These are phyloP conservation scores for Aphaenogaster floridana DNA, from an alignment of 1,140 invertebrate species.

Conservation along the genomic window DNA sequence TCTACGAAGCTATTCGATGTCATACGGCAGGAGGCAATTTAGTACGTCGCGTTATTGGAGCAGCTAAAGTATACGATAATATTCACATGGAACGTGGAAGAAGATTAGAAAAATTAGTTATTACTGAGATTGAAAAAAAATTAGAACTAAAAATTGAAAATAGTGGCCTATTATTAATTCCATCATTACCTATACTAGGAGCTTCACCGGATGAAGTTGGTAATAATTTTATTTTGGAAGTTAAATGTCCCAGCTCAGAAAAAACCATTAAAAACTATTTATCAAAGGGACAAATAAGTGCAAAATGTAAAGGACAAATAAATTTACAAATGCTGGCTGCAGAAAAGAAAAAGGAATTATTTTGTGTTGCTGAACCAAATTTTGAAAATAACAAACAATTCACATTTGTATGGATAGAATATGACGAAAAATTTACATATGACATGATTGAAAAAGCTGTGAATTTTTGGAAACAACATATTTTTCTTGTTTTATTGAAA, in stretches of 20 bases:
- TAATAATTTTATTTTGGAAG: background rate
- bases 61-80: background rate
- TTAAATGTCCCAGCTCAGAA: background rate
- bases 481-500: constrained; percentile 8
- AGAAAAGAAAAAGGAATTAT: background rate
- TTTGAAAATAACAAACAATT: background rate
- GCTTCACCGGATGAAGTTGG: background rate
- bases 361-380: constrained; percentile 4
- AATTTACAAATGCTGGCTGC: constrained; percentile 3
- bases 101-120: background rate
- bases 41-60: background rate
- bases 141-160: background rate
- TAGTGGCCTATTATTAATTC: background rate
- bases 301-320: background rate
- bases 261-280: background rate
- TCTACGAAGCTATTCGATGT: background rate
- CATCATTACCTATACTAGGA: background rate
- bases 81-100: background rate
- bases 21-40: background rate
- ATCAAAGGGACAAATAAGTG: background rate
- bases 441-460: background rate
- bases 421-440: background rate
- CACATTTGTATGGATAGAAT: background rate
- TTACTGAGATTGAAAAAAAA: constrained; percentile 1
- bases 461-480: background rate